These are phyloP conservation scores for Lasioglossum albipes DNA, from an alignment of 1,140 invertebrate genomes.

Conservation along the genomic window DNA sequence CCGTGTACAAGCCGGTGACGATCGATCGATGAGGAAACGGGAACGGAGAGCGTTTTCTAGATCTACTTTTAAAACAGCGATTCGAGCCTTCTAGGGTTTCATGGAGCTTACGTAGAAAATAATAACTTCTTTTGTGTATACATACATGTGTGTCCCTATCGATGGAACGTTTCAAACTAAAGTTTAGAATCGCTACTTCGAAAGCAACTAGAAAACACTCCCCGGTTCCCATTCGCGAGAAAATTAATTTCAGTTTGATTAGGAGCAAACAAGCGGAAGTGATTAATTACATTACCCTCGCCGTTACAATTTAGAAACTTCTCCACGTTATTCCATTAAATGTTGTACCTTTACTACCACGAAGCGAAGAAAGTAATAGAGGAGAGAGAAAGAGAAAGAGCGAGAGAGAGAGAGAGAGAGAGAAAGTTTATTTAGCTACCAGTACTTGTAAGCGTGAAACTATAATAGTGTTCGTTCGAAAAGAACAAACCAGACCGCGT, in stretches of 20 bases:
- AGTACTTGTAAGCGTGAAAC: not conserved
- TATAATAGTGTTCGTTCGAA: not conserved
- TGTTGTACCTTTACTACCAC: constrained; percentile 1
- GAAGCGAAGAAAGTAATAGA: not conserved
- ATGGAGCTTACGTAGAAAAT: too few species aligned
- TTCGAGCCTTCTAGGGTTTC: too few species aligned
- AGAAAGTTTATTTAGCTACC: not conserved
- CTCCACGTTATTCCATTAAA: not conserved
- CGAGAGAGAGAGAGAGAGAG: not conserved
- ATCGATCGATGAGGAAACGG: not conserved
- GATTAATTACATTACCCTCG: not conserved
- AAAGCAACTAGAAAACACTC: not conserved
- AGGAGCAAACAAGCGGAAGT: not conserved
- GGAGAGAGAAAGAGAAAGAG: too few species aligned
- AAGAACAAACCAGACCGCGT: not conserved
- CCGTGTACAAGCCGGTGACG: not conserved
- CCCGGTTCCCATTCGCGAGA: not conserved
- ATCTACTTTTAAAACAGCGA: too few species aligned
- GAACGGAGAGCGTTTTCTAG: too few species aligned
- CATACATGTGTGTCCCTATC: too few species aligned
- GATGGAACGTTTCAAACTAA: too few species aligned
- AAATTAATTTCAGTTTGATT: not conserved
- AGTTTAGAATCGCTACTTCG: not conserved
- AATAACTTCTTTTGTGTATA: too few species aligned
- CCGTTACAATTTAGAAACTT: not conserved